Base-by-base conservation (phyloP, 2,797 vertebrate genomes). In the Pempheris klunzingeri region DNA sequence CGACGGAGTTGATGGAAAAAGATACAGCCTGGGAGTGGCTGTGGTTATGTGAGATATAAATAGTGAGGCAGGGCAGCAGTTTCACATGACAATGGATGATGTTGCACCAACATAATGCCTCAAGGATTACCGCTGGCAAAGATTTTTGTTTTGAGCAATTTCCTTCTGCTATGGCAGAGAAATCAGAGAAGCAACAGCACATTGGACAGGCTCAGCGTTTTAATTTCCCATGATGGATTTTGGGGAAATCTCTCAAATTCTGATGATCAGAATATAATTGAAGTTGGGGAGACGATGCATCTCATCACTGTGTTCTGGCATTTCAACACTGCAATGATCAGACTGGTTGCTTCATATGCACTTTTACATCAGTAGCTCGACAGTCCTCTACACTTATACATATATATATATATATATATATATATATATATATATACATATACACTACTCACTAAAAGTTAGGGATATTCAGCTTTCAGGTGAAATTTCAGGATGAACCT, bases 31-130 rank as follows among this genome's bases (percentile, higher is more conserved):
- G 57, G 41, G 66, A 78, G 76, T 30, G 60, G 67, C 61, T 50
- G 82, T 41, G 61, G 43, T 65, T 61, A 41, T 74, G 71, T 62
- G 24, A 20, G 44, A 73, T 74, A 77, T 75, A 75, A 82, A 78
- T 74, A 81, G 64, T 14, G 61, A 64, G 67, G 74, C 39, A 30
- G 47, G 12, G 63, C 41, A 7, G 69, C 7, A 30, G 61, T 72
- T 74, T 58, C 69, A 47, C 59, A 26, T 54, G 39, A 77, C 32
- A 49, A 11, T 15, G 34, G 65, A 50, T 43, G 36, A 78, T 34
- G 43, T 34, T 57, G 38, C 34, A 49, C 44, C 20, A 12, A 53
- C 17, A 36, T 34, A n/a, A 65, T 30, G 22, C 38, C 50, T 49
- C 14, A 1, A 55, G 41, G 46, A 50, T 44, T 36, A 9, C 59